Evolutionary conservation across 2,113 vertebrate species (phyloP).

Genomic region (Pangasianodon hypophthalmus): DNA sequence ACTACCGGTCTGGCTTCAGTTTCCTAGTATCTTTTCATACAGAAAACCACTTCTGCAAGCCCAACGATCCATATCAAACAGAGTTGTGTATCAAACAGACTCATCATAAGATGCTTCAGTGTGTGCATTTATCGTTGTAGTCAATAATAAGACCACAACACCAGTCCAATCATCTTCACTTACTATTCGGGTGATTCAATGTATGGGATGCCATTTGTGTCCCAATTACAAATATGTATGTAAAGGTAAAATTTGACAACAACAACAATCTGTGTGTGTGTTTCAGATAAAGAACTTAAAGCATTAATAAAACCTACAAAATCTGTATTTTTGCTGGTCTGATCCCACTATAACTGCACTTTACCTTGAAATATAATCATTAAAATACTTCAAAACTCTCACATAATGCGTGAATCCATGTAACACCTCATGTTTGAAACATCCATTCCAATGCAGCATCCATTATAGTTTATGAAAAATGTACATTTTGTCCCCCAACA

Average conservation of each 20-base stretch:
- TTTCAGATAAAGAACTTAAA: not conserved
- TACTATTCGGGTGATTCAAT: not conserved
- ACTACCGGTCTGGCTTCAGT: conserved; percentile 13
- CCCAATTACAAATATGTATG: not conserved
- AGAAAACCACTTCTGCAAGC: not conserved
- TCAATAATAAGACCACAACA: not conserved
- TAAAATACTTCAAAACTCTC: not conserved
- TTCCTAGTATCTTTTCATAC: not conserved
- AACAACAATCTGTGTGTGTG: not conserved
- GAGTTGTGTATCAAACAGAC: not conserved
- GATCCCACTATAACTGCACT: not conserved
- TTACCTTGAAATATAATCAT: too few relatives aligned
- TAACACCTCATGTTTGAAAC: not conserved
- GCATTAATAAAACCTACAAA: not conserved
- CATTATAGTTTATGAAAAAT: not conserved
- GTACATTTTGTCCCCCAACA: not conserved
- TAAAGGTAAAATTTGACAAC: not conserved
- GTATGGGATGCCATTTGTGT: not conserved
- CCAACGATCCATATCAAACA: not conserved
- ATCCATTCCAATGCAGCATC: not conserved
- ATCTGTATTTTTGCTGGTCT: not conserved
- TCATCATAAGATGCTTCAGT: not conserved
- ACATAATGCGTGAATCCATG: not conserved
- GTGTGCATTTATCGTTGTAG: not conserved
- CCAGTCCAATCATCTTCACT: not conserved